These are phyloP conservation scores for Meghimatium bilineatum DNA, from an alignment of 2,888 invertebrate species.

Conservation along the genomic window DNA sequence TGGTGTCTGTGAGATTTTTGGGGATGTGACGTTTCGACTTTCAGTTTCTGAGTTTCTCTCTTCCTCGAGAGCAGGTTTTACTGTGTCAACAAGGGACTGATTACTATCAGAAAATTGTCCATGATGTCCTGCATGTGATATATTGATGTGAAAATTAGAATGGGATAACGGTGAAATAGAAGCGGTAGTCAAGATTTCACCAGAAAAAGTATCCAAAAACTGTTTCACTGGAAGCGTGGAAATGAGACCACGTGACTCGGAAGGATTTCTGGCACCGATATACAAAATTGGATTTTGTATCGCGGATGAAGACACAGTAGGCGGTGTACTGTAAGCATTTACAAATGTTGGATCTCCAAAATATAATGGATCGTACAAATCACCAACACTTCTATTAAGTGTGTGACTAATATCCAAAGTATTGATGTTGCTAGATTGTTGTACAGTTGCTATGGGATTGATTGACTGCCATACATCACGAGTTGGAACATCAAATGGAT, in stretches of 20 bases:
- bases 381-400: neutral
- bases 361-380: constrained; percentile 12
- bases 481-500: neutral
- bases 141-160: neutral
- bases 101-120: neutral
- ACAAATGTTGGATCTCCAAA: constrained; percentile 44
- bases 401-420: neutral
- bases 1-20: neutral
- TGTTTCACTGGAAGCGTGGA: neutral
- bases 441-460: neutral
- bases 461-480: neutral
- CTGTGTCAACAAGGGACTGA: neutral
- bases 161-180: neutral
- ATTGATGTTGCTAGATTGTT: no score
- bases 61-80: neutral
- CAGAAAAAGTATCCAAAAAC: neutral
- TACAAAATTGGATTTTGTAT: neutral
- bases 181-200: no score
- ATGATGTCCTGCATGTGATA: neutral
- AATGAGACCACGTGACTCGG: neutral
- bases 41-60: neutral
- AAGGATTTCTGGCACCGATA: neutral
- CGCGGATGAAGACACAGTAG: neutral
- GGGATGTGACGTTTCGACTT: neutral
- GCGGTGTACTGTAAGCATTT: constrained; percentile 8